A percentile compares a stretch with the other conserved stretches of the same genome.
phyloP scores from a whole-genome alignment of 2,113 vertebrate species.

The Chionomys nivalis region DNA sequence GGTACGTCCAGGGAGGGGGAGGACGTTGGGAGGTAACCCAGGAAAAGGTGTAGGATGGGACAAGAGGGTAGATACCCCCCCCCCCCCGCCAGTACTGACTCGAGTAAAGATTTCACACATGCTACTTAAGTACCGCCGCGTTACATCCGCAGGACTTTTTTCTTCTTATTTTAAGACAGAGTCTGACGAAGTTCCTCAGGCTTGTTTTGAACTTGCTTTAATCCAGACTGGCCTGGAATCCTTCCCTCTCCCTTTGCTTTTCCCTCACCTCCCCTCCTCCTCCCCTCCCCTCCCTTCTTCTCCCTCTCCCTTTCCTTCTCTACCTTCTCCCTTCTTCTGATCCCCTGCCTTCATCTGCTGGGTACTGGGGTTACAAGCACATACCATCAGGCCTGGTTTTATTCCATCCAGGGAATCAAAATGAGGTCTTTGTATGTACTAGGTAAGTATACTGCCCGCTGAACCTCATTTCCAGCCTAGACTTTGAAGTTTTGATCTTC shows the following conservation, averaged over 20 bases:
- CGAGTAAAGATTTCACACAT: background rate
- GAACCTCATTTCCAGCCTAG: background rate
- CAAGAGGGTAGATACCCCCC: background rate
- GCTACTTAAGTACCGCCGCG: background rate
- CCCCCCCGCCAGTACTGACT: background rate
- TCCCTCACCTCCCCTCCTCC: background rate
- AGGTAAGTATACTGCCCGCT: too few species aligned
- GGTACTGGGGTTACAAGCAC: background rate
- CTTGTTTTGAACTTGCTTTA: background rate
- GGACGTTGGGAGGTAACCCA: background rate
- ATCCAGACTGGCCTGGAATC: background rate
- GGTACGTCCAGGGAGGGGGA: background rate
- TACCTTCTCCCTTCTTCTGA: background rate
- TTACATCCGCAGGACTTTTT: background rate
- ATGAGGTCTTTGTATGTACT: background rate
- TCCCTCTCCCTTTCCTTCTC: background rate
- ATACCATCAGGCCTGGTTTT: background rate
- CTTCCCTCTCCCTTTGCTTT: background rate
- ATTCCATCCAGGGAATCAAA: background rate
- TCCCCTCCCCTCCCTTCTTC: too few species aligned
- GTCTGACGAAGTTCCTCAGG: background rate
- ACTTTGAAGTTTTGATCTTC: background rate
- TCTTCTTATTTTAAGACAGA: background rate
- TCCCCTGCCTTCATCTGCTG: background rate
- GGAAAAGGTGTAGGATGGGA: background rate